These are phyloP conservation scores for Drosophila elegans DNA, from an alignment of 1,140 invertebrate species.

Conservation along the genomic window DNA sequence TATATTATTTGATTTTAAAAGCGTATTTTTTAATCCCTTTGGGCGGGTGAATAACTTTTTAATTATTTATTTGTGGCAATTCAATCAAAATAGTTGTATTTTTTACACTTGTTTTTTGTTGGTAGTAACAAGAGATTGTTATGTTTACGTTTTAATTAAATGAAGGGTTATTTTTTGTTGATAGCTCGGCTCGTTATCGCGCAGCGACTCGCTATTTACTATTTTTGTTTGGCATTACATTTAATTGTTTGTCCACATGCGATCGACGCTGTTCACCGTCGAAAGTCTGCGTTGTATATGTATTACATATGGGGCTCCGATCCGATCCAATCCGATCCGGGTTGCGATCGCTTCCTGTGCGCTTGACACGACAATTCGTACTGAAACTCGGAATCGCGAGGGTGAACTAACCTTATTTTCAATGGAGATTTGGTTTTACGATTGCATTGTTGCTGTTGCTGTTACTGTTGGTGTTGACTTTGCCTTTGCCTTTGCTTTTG, in stretches of 20 bases:
- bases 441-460: conserved; percentile 49
- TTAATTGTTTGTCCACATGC: conserved; percentile 39
- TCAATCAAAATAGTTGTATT: not conserved
- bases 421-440: conserved; percentile 60
- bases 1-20: not conserved
- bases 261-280: conserved; percentile 16
- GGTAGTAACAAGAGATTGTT: not conserved
- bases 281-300: conserved; percentile 1
- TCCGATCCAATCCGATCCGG: conserved; percentile 42
- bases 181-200: not conserved
- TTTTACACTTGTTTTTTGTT: not conserved
- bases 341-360: conserved; percentile 66
- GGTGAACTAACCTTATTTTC: conserved; percentile 74
- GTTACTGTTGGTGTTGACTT: conserved; percentile 11
- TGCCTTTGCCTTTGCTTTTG: conserved; percentile 18
- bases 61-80: not conserved
- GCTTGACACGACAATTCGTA: conserved; percentile 74
- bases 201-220: conserved; percentile 8
- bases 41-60: too few species aligned
- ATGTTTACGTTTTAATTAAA: not conserved
- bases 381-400: conserved; percentile 56
- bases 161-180: conserved; percentile 1
- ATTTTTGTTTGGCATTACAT: conserved; percentile 38
- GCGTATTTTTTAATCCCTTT: too few species aligned
- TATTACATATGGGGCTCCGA: conserved; percentile 7